phyloP scores from a whole-genome alignment of 1,140 invertebrate genomes.

The Leptopilina boulardi region DNA sequence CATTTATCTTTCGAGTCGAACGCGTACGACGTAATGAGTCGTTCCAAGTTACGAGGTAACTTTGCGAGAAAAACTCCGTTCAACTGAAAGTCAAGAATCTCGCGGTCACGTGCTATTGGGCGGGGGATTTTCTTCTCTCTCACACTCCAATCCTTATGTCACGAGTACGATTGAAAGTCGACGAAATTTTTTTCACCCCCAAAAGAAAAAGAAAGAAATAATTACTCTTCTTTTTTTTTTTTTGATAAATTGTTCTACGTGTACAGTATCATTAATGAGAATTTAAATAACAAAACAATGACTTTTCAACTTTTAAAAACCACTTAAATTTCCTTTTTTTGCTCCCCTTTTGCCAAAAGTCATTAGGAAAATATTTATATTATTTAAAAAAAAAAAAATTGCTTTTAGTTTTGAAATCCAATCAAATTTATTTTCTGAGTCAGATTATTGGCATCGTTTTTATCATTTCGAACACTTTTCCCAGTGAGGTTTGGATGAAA shows the following conservation, averaged over 20 bases:
- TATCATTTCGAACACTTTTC: not conserved
- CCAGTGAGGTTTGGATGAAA: not conserved
- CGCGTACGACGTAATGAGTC: conserved; percentile 50
- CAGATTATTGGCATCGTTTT: conserved; percentile 11
- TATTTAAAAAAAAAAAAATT: not conserved
- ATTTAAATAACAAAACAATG: not conserved
- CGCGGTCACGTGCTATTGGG: conserved; percentile 26
- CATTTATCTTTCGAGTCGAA: conserved; percentile 62
- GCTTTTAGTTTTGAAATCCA: not conserved
- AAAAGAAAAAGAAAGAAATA: conserved; percentile 31
- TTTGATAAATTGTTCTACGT: conserved; percentile 32
- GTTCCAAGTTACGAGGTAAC: conserved; percentile 52
- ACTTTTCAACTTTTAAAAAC: not conserved
- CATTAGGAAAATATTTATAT: too few species aligned
- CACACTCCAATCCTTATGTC: conserved; percentile 1
- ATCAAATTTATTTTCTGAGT: not conserved
- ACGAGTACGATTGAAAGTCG: conserved; percentile 23
- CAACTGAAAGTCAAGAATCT: conserved; percentile 23
- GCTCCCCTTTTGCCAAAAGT: not conserved
- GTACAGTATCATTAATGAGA: conserved; percentile 18
- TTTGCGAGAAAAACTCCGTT: conserved; percentile 46
- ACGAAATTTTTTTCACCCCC: conserved; percentile 15
- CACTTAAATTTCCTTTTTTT: too few species aligned
- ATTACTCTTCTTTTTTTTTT: not conserved
- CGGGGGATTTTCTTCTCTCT: conserved; percentile 26